Base-by-base conservation (phyloP, 2,888 invertebrate species). In the Rhamphomyia laevipes region DNA sequence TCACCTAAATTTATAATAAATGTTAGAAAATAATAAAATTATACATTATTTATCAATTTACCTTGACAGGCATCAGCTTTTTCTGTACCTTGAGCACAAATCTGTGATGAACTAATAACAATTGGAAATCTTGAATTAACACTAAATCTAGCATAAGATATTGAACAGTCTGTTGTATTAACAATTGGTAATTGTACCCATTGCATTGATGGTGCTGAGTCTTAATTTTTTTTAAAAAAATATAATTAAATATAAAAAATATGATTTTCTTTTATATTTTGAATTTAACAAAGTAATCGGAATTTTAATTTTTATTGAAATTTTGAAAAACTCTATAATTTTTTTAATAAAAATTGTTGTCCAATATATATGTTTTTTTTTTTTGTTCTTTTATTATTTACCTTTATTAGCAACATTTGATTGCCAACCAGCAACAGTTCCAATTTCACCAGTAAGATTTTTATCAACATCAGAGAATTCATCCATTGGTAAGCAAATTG, bases 381-480 rank as follows among this genome's bases (percentile, higher is more conserved):
- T 15, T n/a, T 11, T 46, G 18, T 18, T 46, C 12, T 40, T 40
- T 46, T 46, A 30, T 13, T 43, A 54, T 54, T 71, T 67, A 74
- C 80, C 75, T 47, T n/a, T n/a, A n/a, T n/a, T n/a, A n/a, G 65
- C 66, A 64, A 81, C 78, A 38, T 80, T 82, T 57, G 77, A 75
- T 27, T 86, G 86, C 86, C 86, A 87, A 1, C 86, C 87, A 6
- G 84, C 81, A 1, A 83, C 82, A 45, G 77, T 73, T 55, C 77
- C 76, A 57, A 73, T 70, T 55, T 66, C 66, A 5, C 73, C 73
- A 10, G 70, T 69, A 43, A 76, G 72, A 44, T 68, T 63, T 43
- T 63, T 65, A 17, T 59, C 60, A 6, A 61, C 55, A 5, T 52
- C 48, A 35, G 55, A 55, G 21, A 61, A 59, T 2, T 57, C 54